phyloP scores from a whole-genome alignment of 2,113 vertebrate species.

The Syngnathus typhle region DNA sequence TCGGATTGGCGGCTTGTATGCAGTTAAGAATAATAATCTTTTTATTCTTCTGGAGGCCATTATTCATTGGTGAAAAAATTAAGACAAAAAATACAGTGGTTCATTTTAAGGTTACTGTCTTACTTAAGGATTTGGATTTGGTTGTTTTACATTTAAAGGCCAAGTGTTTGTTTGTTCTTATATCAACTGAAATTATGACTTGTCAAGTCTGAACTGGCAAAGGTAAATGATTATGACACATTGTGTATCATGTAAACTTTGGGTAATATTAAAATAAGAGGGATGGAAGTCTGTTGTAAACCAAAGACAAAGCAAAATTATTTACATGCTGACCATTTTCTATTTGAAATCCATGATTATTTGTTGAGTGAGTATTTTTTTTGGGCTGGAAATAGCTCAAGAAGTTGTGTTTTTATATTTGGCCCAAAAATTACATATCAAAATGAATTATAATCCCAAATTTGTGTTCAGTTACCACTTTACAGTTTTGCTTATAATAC shows the following conservation, averaged over 20 bases:
- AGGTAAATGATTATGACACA: background rate
- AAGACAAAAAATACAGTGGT: too few relatives aligned
- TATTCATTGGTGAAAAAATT: background rate
- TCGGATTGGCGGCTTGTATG: background rate
- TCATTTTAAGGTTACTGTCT: background rate
- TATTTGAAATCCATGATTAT: background rate
- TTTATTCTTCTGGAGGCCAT: background rate
- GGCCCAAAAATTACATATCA: background rate
- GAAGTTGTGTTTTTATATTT: background rate
- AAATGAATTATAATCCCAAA: background rate
- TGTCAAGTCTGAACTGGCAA: background rate
- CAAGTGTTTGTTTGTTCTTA: background rate
- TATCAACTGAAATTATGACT: background rate
- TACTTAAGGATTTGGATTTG: background rate
- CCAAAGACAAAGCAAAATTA: background rate
- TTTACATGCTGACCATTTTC: background rate
- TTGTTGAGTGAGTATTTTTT: background rate
- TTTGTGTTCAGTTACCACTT: background rate
- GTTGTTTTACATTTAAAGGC: background rate
- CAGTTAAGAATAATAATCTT: background rate
- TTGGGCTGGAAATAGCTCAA: too few relatives aligned
- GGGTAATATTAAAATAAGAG: background rate
- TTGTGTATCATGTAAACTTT: background rate
- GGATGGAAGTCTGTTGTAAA: background rate
- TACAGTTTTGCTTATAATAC: background rate